These are phyloP conservation scores for Tamias sibiricus DNA, from an alignment of 2,113 vertebrate species.

Conservation along the genomic window DNA sequence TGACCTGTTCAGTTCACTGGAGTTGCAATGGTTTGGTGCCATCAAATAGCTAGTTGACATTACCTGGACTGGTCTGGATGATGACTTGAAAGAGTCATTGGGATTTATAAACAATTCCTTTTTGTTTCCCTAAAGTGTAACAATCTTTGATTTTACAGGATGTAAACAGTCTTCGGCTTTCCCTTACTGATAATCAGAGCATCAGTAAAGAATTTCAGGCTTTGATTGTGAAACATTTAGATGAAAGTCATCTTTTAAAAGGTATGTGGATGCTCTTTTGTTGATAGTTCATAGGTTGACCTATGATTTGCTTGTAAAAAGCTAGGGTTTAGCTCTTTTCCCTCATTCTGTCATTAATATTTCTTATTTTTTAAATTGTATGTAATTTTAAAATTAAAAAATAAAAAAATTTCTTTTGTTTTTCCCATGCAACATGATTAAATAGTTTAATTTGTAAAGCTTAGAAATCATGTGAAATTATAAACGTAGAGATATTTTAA, in stretches of 20 bases:
- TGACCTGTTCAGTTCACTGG: not conserved
- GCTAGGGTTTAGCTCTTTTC: not conserved
- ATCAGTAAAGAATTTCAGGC: slow-evolving; percentile 89
- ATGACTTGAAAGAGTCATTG: not conserved
- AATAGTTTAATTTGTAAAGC: slow-evolving; percentile 43
- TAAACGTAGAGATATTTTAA: slow-evolving; percentile 15
- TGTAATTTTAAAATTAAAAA: not conserved
- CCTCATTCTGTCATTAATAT: slow-evolving; percentile 9
- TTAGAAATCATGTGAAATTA: not conserved
- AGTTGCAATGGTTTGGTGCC: not conserved
- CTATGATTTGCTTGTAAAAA: not conserved
- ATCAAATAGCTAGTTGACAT: not conserved
- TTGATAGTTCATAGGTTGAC: not conserved
- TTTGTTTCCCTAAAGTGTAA: slow-evolving; percentile 29
- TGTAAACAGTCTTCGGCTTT: slow-evolving; percentile 86
- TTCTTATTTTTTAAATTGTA: not conserved
- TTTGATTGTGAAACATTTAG: slow-evolving; percentile 88
- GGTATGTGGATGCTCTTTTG: slow-evolving; percentile 76
- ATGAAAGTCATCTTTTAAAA: slow-evolving; percentile 89
- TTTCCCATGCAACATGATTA: not conserved
- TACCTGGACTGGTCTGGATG: not conserved
- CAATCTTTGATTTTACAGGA: slow-evolving; percentile 80
- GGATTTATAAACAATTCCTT: slow-evolving; percentile 22
- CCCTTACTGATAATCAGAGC: slow-evolving; percentile 87
- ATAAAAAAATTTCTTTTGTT: not conserved